Percentiles rank a stretch among this genome's conserved stretches.
Conservation (phyloP, 2,888 invertebrate genomes). For the Macrophya annulata region DNA sequence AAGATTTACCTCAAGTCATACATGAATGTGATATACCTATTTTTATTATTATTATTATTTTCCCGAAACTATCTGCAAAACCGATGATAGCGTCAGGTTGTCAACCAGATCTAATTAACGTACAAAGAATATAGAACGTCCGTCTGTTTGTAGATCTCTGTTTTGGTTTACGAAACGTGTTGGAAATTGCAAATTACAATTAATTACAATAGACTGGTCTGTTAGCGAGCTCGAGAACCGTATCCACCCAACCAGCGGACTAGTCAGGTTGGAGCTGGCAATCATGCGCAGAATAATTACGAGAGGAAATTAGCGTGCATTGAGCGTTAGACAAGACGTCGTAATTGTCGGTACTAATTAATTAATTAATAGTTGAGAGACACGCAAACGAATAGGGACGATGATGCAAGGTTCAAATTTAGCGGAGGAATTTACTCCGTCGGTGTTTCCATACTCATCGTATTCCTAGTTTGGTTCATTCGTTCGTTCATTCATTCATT, state of each 20-base stretch:
- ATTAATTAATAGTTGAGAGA: conserved; percentile 70
- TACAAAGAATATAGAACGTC: neutral
- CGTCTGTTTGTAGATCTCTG: neutral
- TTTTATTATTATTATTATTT: neutral
- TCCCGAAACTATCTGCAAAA: neutral
- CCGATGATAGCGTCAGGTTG: neutral
- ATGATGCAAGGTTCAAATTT: conserved; percentile 25
- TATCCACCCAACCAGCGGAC: conserved; percentile 17
- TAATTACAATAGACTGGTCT: conserved; percentile 40
- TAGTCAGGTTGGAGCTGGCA: conserved; percentile 55
- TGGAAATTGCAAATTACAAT: conserved; percentile 42
- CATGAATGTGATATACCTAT: neutral
- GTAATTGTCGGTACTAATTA: conserved; percentile 70
- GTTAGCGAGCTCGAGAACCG: conserved; percentile 35
- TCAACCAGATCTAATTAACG: neutral
- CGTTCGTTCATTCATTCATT: conserved; percentile 33
- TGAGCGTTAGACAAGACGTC: conserved; percentile 66
- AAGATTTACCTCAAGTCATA: neutral
- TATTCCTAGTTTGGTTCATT: conserved; percentile 14
- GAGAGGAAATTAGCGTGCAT: conserved; percentile 68
- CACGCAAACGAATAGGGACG: conserved; percentile 53
- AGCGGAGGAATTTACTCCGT: conserved; percentile 1
- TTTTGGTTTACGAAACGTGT: neutral
- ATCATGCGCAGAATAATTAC: conserved; percentile 70
- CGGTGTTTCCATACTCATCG: neutral